Evolutionary conservation across 2,888 invertebrate species (phyloP), one percentile per base, ranked within the genome.

Genomic region (Rotaria macrura): DNA sequence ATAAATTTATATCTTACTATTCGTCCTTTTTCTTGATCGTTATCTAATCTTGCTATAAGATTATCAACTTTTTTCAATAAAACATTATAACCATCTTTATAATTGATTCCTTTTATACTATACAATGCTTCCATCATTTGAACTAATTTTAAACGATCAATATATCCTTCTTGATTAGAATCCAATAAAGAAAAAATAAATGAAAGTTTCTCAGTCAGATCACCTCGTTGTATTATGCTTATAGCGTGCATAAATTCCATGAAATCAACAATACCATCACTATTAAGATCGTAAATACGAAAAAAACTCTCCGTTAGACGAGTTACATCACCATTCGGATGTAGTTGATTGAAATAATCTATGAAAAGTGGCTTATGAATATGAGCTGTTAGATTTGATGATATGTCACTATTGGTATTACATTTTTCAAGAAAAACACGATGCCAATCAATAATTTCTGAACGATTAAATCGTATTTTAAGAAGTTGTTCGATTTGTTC

Each of bases 221-320:
- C 79, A 43, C 79, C 79, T 20, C 79, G 43, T 25, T 20, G 79
- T 7, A 79, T 79, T 20, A 79, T 43, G n/a, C n/a, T 79, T 7
- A 79, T 38, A 43, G 79, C 79, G 43, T 79, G 40, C 43, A 79
- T 79, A 43, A 79, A 79, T 43, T 79, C 79, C 79, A 79, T 79
- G n/a, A 79, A 79, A 79, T 43, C 79, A n/a, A 79, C n/a, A n/a
- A 2, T 25, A 43, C 43, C 25, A n/a, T 79, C 43, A n/a, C 20
- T 43, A 10, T 79, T 79, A 3, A 79, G 12, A 79, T 79, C 79
- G 12, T 79, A 79, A 1, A 43, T 79, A 1, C 65, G 79, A 40
- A 79, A 79, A 43, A 79, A 79, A 38, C 10, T 79, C 43, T 43
- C 43, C 1, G 25, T 43, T 79, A 79, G 43, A 43, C 43, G 40